These are phyloP conservation scores for Trachelus tabidus DNA, from an alignment of 2,888 invertebrate genomes.

Conservation along the genomic window DNA sequence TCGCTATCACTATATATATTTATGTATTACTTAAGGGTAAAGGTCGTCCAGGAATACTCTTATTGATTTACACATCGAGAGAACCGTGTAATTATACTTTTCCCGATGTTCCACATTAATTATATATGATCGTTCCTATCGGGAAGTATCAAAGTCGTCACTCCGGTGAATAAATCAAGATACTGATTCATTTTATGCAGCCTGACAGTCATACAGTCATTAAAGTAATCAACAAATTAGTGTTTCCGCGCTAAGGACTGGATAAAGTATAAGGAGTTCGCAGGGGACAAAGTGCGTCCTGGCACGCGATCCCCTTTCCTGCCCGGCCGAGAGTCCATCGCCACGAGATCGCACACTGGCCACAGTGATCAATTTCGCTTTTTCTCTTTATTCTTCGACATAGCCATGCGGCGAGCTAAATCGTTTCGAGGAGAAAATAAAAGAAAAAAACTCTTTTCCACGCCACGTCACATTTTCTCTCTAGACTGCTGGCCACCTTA, in stretches of 20 bases:
- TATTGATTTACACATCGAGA: not conserved
- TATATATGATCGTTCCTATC: not conserved
- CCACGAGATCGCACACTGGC: slow-evolving; percentile 7
- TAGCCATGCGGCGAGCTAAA: too few relatives aligned
- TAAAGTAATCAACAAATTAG: slow-evolving; percentile 61
- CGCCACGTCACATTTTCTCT: not conserved
- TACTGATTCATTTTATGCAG: not conserved
- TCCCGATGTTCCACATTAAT: not conserved
- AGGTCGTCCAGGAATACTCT: not conserved
- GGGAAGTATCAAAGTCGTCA: not conserved
- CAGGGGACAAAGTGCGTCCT: slow-evolving; percentile 57
- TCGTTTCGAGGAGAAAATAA: not conserved
- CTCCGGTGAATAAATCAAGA: not conserved
- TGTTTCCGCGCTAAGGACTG: slow-evolving; percentile 58
- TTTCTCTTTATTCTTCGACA: not conserved
- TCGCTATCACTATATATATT: too few relatives aligned
- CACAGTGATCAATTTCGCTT: not conserved
- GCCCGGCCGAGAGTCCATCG: slow-evolving; percentile 37
- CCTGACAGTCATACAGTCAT: slow-evolving; percentile 48
- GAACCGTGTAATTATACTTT: not conserved
- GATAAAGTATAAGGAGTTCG: slow-evolving; percentile 54
- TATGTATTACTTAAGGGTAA: not conserved
- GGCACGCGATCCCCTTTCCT: slow-evolving; percentile 51
- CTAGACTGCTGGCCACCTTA: too few relatives aligned
- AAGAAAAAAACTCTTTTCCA: not conserved